These are phyloP conservation scores for Arge pagana DNA, from an alignment of 2,888 invertebrate species.

Conservation along the genomic window DNA sequence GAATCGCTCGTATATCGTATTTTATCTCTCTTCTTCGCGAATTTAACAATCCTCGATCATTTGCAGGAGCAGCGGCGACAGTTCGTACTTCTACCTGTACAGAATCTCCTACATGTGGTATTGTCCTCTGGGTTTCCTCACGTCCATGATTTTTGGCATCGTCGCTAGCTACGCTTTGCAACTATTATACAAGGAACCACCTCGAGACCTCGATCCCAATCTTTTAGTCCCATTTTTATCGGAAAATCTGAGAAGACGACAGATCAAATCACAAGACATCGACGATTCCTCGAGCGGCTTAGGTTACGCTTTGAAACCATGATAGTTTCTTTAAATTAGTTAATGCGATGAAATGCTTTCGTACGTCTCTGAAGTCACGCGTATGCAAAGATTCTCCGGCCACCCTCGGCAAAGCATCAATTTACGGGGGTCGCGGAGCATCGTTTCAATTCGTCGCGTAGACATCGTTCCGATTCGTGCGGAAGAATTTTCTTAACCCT, in stretches of 20 bases:
- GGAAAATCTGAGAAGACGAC: slow-evolving; percentile 30
- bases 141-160: slow-evolving; percentile 38
- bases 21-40: background rate
- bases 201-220: slow-evolving; percentile 35
- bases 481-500: too few species aligned
- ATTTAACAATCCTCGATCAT: background rate
- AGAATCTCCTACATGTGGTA: slow-evolving; percentile 53
- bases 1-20: background rate
- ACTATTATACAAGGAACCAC: slow-evolving; percentile 14
- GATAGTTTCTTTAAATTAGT: too few species aligned
- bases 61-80: slow-evolving; percentile 20
- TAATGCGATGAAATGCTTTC: too few species aligned
- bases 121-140: slow-evolving; percentile 44
- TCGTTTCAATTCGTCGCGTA: too few species aligned
- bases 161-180: slow-evolving; percentile 30
- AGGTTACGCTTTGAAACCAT: background rate
- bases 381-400: too few species aligned
- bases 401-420: too few species aligned
- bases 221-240: slow-evolving; percentile 42
- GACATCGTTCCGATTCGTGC: too few species aligned
- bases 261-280: slow-evolving; percentile 5
- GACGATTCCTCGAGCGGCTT: background rate
- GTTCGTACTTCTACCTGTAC: slow-evolving; percentile 46
- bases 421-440: too few species aligned
- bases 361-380: too few species aligned